Percentiles rank a stretch among this genome's conserved stretches.
phyloP scores from a whole-genome alignment of 92 coral and sea anemone genomes.

The Paramuricea clavata region DNA sequence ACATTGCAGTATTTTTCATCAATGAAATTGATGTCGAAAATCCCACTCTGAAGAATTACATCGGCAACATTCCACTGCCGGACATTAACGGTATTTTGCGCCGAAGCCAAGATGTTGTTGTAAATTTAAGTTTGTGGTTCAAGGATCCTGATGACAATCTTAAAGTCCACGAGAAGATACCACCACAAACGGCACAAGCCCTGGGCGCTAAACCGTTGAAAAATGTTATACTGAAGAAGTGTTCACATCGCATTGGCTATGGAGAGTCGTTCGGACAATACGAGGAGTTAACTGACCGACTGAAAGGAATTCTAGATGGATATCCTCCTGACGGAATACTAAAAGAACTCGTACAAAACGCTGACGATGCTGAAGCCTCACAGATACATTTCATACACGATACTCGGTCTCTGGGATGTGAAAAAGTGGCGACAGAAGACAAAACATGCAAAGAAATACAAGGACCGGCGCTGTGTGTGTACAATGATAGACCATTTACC shows the following conservation, averaged over 20 bases:
- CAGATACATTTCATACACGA: slow-evolving; percentile 78
- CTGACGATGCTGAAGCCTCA: slow-evolving; percentile 81
- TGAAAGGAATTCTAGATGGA: slow-evolving; percentile 63
- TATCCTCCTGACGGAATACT: slow-evolving; percentile 75
- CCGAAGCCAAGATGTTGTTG: slow-evolving; percentile 66
- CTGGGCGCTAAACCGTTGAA: slow-evolving; percentile 67
- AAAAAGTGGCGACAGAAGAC: slow-evolving; percentile 52
- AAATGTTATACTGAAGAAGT: background rate
- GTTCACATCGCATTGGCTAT: background rate
- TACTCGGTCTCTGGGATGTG: slow-evolving; percentile 62
- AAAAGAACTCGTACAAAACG: slow-evolving; percentile 83
- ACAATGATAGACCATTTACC: slow-evolving; percentile 79
- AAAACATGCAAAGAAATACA: slow-evolving; percentile 77
- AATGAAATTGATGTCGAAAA: slow-evolving; percentile 64
- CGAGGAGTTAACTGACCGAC: slow-evolving; percentile 73
- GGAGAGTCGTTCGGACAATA: slow-evolving; percentile 73
- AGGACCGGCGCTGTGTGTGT: slow-evolving; percentile 92
- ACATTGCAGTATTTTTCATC: slow-evolving; percentile 61
- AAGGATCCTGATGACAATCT: slow-evolving; percentile 19
- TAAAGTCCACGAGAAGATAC: slow-evolving; percentile 69
- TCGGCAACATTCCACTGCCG: slow-evolving; percentile 78
- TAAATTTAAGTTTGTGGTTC: slow-evolving; percentile 85
- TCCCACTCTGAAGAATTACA: slow-evolving; percentile 11
- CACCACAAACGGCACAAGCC: slow-evolving; percentile 72
- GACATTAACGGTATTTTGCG: slow-evolving; percentile 66